Evolutionary conservation across 92 coral and sea anemone species (phyloP).

Genomic region (Paramuricea clavata): DNA sequence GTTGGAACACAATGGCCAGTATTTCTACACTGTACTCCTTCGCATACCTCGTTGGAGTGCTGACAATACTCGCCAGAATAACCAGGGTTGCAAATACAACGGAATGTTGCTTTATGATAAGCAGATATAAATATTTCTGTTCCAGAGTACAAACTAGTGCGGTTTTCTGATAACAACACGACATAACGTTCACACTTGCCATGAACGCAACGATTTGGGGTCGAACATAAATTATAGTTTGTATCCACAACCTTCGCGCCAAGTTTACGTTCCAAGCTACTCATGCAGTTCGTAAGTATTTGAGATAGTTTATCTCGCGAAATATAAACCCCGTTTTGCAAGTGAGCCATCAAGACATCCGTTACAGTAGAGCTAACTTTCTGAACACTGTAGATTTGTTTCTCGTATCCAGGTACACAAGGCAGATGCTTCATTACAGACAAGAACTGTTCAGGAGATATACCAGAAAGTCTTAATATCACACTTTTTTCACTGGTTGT

Average conservation of each 20-base stretch:
- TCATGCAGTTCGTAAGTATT: constrained; percentile 69
- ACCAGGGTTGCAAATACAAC: constrained; percentile 80
- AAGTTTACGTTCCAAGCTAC: constrained; percentile 71
- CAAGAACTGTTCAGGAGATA: constrained; percentile 70
- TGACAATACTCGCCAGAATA: constrained; percentile 80
- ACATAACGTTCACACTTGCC: constrained; percentile 45
- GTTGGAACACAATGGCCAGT: constrained; percentile 79
- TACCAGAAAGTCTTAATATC: constrained; percentile 74
- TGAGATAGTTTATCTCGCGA: constrained; percentile 68
- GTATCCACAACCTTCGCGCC: constrained; percentile 68
- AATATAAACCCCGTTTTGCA: constrained; percentile 55
- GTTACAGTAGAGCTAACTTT: constrained; percentile 67
- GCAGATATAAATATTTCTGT: constrained; percentile 42
- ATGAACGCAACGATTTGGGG: constrained; percentile 79
- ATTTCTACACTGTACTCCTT: constrained; percentile 78
- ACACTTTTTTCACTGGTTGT: constrained; percentile 74
- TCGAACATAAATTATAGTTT: constrained; percentile 88
- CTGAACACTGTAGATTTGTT: constrained; percentile 80
- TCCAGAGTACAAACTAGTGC: constrained; percentile 17
- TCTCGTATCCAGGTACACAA: constrained; percentile 62
- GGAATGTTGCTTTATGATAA: constrained; percentile 41
- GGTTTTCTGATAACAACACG: constrained; percentile 1
- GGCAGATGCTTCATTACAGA: constrained; percentile 70
- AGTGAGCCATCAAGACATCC: constrained; percentile 77
- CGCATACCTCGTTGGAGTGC: constrained; percentile 77